Evolutionary conservation across 1,140 invertebrate genomes (phyloP), one percentile per base, ranked within the genome.

Genomic region (Drosophila ananassae): DNA sequence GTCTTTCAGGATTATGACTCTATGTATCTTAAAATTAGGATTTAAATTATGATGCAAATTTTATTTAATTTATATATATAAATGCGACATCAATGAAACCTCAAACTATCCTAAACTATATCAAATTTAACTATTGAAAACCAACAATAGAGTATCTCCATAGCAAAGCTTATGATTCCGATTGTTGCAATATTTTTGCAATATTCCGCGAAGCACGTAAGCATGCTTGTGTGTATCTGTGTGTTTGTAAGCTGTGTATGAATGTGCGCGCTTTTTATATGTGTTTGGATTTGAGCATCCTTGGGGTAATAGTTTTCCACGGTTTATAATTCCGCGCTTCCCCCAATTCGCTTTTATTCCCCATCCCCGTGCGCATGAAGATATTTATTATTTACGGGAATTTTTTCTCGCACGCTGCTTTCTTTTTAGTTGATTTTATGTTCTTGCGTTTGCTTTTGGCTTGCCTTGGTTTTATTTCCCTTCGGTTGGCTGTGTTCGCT

Each of bases 291-390:
- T 89, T 87, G 82, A 89, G 83, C 72, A 87, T 89, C 83, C 83
- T 83, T 87, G 83, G 83, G 76, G 79, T 87, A 87, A 87, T 87
- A 87, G 82, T 87, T 87, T 87, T 89, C 82, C 82, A 87, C 83
- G 83, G 83, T 89, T 87, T 87, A 87, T 87, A 87, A 87, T 89
- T 87, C 82, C 79, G 82, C 66, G 75, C 72, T 79, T 82, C 71
- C 80, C 73, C 66, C 75, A 68, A 41, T 52, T 13, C 22, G 4
- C 17, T 10, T 50, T 21, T 53, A 52, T 37, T 30, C 62, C 28
- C 44, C 48, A 37, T 24, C 32, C 24, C 51, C 57, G 68, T 46
- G 44, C 59, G 76, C 59, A 59, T 44, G 46, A 50, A 74, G 71
- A 89, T 76, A 87, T 87, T 87, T 87, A 87, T 87, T 87, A 87